These are phyloP conservation scores for Daubentonia madagascariensis DNA, from an alignment of 2,113 vertebrate species.

Conservation along the genomic window DNA sequence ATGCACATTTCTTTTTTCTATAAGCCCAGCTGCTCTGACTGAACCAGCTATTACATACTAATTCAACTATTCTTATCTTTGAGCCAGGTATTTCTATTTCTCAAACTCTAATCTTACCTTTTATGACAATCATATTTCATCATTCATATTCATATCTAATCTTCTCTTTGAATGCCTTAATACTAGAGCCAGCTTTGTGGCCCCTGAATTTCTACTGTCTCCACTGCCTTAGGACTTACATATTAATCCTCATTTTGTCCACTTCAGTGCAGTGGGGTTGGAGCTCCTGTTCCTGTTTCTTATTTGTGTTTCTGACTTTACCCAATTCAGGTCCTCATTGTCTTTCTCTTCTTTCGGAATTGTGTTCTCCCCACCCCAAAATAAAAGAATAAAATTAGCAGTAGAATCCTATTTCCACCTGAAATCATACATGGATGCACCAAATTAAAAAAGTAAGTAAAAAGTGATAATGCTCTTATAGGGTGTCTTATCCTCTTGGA, in stretches of 20 bases:
- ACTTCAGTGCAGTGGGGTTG: background rate
- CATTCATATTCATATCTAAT: background rate
- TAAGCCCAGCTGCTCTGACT: no score
- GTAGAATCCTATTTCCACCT: background rate
- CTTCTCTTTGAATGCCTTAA: background rate
- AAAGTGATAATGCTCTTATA: accelerated
- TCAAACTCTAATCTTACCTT: background rate
- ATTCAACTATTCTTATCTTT: background rate
- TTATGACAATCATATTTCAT: background rate
- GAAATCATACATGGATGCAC: background rate
- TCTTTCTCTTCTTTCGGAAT: background rate
- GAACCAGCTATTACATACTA: background rate
- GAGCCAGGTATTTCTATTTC: background rate
- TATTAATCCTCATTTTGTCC: background rate
- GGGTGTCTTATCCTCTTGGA: background rate
- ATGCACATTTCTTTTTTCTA: no score
- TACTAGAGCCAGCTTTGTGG: background rate
- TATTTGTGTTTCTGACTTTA: background rate
- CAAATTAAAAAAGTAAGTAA: background rate
- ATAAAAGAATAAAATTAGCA: background rate
- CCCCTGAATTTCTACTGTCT: background rate
- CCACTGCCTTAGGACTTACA: background rate
- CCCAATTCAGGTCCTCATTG: background rate
- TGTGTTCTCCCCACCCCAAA: background rate
- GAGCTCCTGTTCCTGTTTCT: background rate